Conservation (phyloP, 2,888 invertebrate species). For the Cartodere bifasciata region DNA sequence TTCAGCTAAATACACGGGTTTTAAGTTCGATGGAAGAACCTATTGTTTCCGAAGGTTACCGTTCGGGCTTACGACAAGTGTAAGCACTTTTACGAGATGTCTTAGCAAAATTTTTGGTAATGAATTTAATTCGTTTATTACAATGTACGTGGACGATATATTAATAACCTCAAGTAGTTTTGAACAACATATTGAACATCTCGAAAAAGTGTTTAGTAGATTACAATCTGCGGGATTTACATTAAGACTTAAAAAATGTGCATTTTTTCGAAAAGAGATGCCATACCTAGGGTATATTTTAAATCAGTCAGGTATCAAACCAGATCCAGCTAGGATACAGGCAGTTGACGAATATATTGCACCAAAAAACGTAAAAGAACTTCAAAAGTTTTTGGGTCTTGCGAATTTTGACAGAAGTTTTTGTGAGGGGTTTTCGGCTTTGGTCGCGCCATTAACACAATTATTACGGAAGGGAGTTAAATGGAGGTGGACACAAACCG, state of each 20-base stretch:
- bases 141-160: conserved; percentile 12
- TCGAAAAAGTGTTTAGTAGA: conserved; percentile 8
- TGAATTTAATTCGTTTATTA: conserved; percentile 8
- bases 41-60: conserved; percentile 12
- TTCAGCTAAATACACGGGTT: conserved; percentile 14
- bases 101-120: conserved; percentile 8
- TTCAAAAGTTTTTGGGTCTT: conserved; percentile 4
- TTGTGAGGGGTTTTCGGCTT: conserved; percentile 1
- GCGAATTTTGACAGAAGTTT: conserved; percentile 3
- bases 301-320: no score
- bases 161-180: conserved; percentile 8
- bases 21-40: conserved; percentile 9
- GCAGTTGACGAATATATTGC: conserved; percentile 1
- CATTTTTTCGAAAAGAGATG: conserved; percentile 4
- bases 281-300: background rate
- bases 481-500: conserved; percentile 2
- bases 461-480: conserved; percentile 2
- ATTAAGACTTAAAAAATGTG: conserved; percentile 5
- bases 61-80: conserved; percentile 13
- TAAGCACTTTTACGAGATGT: conserved; percentile 9
- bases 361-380: conserved; percentile 1
- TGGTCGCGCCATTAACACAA: conserved; percentile 1
- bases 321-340: conserved; percentile 13
- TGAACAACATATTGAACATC: conserved; percentile 11
- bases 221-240: conserved; percentile 10